Conservation (phyloP, 2,113 vertebrate species). For the Bos javanicus region DNA sequence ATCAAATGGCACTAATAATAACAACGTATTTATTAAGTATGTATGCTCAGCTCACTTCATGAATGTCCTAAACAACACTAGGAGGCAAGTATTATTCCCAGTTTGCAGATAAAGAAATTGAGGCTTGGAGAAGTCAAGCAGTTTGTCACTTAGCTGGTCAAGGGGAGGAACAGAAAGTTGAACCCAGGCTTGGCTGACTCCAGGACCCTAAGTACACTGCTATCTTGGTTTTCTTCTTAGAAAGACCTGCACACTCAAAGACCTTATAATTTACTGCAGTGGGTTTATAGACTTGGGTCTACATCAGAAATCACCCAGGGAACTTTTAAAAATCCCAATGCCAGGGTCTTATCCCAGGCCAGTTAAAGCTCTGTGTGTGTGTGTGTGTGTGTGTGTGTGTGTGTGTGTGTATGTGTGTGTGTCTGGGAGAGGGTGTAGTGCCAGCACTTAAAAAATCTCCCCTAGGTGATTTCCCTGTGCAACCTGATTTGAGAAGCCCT, state of each 20-base stretch:
- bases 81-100: background rate
- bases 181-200: background rate
- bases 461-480: background rate
- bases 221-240: background rate
- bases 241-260: background rate
- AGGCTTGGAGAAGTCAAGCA: background rate
- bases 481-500: background rate
- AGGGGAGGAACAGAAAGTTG: background rate
- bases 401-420: background rate
- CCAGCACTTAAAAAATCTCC: background rate
- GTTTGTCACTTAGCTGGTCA: background rate
- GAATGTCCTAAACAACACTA: background rate
- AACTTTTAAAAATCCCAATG: background rate
- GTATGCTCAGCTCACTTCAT: background rate
- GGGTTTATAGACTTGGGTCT: background rate
- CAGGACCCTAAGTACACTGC: background rate
- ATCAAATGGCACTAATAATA: background rate
- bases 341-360: background rate
- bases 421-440: background rate
- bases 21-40: background rate
- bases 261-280: background rate
- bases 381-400: background rate
- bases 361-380: background rate
- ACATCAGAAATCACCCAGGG: background rate
- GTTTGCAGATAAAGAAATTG: background rate